A percentile compares a stretch with the other conserved stretches of the same genome.
These are phyloP conservation scores for Ameiurus melas DNA, from an alignment of 2,113 vertebrate genomes.

Conservation along the genomic window DNA sequence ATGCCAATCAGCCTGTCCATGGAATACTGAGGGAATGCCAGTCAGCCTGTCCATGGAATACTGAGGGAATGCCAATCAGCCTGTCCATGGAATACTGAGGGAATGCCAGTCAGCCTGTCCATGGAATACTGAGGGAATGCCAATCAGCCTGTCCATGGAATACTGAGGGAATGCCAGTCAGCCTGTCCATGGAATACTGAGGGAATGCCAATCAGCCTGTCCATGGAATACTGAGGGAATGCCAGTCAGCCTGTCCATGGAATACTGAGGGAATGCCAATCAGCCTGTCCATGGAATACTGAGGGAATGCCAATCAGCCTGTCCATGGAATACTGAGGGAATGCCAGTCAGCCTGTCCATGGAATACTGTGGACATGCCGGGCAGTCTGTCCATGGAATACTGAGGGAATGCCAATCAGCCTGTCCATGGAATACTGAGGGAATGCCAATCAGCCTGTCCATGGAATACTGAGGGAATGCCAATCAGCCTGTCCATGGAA, in stretches of 20 bases:
- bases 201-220: fast-evolving
- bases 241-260: too few relatives aligned
- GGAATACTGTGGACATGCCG: not conserved
- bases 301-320: not conserved
- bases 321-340: not conserved
- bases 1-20: too few relatives aligned
- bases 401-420: not conserved
- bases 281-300: too few relatives aligned
- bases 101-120: not conserved
- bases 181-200: not conserved
- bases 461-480: not conserved
- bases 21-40: too few relatives aligned
- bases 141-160: fast-evolving
- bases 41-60: not conserved
- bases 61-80: fast-evolving
- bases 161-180: not conserved
- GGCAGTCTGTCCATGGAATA: too few relatives aligned
- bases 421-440: not conserved
- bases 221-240: too few relatives aligned
- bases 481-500: fast-evolving
- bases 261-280: not conserved
- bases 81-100: not conserved
- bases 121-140: too few relatives aligned
- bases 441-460: fast-evolving
- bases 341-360: fast-evolving